These are phyloP conservation scores for Manis crassicaudata DNA, from an alignment of 2,797 vertebrate genomes.

Conservation along the genomic window DNA sequence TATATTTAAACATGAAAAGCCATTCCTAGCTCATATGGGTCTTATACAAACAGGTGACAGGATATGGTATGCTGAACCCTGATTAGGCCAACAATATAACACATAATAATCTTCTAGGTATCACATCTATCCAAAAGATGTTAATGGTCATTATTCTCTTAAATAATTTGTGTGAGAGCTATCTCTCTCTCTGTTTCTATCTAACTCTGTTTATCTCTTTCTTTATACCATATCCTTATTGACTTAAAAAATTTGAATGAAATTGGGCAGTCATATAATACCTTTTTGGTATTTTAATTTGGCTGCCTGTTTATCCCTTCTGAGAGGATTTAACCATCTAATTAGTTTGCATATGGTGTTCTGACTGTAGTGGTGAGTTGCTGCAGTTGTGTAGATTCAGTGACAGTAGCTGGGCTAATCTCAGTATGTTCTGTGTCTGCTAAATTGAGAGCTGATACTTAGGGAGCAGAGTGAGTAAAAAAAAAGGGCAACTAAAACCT, in stretches of 20 bases:
- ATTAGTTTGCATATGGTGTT: neutral
- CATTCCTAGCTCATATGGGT: neutral
- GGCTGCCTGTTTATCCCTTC: neutral
- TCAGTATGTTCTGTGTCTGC: neutral
- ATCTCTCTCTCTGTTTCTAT: neutral
- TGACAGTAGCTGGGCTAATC: neutral
- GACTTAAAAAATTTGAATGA: neutral
- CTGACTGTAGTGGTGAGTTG: neutral
- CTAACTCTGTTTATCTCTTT: neutral
- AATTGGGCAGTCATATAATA: neutral
- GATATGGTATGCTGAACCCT: neutral
- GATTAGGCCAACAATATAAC: neutral
- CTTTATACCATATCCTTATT: neutral
- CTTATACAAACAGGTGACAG: neutral
- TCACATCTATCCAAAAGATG: neutral
- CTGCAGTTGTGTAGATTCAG: neutral
- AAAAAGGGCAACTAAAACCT: neutral
- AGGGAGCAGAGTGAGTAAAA: neutral
- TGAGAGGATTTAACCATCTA: neutral
- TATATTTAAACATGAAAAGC: neutral
- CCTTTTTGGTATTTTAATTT: slow-evolving; percentile 17
- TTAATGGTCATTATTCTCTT: neutral
- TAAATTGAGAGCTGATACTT: neutral
- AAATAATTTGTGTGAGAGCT: neutral
- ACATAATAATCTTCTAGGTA: neutral